These are phyloP conservation scores for Scaptomyza caliginosa DNA, from an alignment of 2,888 invertebrate species.

Conservation along the genomic window DNA sequence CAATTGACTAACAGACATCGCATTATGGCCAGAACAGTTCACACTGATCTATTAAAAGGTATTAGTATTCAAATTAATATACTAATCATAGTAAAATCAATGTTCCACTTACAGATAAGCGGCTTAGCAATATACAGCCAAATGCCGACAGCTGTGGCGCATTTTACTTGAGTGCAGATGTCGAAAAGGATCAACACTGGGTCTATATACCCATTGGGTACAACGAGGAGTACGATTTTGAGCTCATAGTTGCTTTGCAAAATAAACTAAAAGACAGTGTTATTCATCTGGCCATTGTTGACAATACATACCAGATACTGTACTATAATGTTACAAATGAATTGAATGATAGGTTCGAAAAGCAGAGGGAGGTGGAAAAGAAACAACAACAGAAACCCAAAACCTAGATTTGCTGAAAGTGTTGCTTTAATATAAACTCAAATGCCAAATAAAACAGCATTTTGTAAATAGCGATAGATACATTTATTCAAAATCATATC, in stretches of 20 bases:
- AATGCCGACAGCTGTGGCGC: constrained; percentile 47
- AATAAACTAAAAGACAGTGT: constrained; percentile 45
- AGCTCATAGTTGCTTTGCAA: constrained; percentile 56
- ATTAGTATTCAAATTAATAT: not conserved
- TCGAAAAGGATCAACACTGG: not conserved
- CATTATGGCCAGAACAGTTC: constrained; percentile 85
- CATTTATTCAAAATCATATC: constrained; percentile 77
- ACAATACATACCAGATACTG: constrained; percentile 84
- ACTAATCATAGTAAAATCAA: not conserved
- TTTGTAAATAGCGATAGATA: constrained; percentile 68
- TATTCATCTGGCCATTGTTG: constrained; percentile 83
- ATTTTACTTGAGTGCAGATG: constrained; percentile 63
- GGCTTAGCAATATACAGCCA: constrained; percentile 43
- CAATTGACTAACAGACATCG: constrained; percentile 82
- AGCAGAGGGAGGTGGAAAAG: too few species aligned
- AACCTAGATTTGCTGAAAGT: not conserved
- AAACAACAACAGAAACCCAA: not conserved
- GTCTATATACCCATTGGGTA: constrained; percentile 66
- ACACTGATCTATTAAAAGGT: constrained; percentile 84
- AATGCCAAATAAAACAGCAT: not conserved
- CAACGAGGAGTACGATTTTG: constrained; percentile 62
- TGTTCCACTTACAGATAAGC: constrained; percentile 42
- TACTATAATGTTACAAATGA: constrained; percentile 84
- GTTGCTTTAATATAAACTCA: not conserved
- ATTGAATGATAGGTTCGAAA: constrained; percentile 31